Conservation (phyloP, 2,113 vertebrate genomes). For the Stegostoma tigrinum region DNA sequence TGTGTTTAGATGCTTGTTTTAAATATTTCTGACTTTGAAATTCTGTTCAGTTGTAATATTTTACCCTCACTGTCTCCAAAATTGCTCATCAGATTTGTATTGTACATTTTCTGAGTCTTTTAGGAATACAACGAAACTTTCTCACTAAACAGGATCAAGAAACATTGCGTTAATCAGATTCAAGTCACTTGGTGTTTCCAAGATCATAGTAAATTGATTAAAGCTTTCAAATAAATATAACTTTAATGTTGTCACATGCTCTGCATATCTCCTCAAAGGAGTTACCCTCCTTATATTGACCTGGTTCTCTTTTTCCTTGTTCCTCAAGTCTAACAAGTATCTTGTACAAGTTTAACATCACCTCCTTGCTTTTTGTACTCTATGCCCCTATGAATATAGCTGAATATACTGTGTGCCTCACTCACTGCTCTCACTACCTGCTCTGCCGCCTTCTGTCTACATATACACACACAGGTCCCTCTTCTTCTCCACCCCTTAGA, state of each 20-base stretch:
- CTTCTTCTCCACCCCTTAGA: too few species aligned
- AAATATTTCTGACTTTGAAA: neutral
- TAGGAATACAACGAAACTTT: neutral
- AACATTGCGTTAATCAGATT: neutral
- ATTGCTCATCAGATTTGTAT: neutral
- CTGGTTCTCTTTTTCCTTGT: neutral
- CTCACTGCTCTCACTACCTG: too few species aligned
- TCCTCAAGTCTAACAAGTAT: too few species aligned
- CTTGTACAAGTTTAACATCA: too few species aligned
- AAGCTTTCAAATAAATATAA: neutral
- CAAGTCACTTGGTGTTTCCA: neutral
- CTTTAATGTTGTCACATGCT: neutral
- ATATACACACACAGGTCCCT: too few species aligned
- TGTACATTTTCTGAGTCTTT: neutral
- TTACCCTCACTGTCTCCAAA: neutral
- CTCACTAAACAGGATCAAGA: neutral
- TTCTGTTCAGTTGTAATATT: neutral
- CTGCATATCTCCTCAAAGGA: neutral
- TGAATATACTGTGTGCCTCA: too few species aligned
- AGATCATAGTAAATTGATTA: neutral
- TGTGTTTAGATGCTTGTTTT: neutral
- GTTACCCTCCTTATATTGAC: neutral
- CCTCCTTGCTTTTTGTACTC: too few species aligned
- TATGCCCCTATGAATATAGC: too few species aligned
- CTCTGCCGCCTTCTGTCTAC: too few species aligned